A percentile compares a stretch with the other conserved stretches of the same genome.
Evolutionary conservation across 2,797 vertebrate species (phyloP).

Genomic region (Mionectes olivaceus): DNA sequence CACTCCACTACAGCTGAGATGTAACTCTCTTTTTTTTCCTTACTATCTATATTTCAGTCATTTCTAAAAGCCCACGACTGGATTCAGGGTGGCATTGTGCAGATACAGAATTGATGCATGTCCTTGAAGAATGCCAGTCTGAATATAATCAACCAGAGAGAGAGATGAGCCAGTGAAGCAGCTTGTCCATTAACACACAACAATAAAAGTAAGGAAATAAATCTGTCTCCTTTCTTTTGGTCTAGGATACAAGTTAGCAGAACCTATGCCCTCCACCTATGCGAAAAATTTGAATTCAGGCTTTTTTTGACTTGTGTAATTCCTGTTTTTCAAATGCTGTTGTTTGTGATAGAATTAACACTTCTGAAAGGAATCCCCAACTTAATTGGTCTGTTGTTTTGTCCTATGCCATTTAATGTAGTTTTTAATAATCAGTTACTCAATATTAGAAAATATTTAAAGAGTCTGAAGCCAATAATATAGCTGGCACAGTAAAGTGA

Average conservation of each 20-base stretch:
- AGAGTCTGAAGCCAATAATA: background rate
- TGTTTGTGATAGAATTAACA: background rate
- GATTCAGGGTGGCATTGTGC: background rate
- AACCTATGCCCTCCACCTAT: background rate
- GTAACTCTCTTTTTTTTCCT: background rate
- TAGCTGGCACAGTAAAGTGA: background rate
- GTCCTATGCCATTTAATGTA: background rate
- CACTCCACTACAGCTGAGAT: conserved; percentile 23
- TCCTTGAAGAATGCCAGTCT: conserved; percentile 19
- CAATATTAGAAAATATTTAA: background rate
- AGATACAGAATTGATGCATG: background rate
- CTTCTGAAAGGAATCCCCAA: background rate
- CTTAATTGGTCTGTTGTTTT: background rate
- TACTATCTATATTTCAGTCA: conserved; percentile 18
- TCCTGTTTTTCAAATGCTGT: background rate
- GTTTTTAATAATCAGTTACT: background rate
- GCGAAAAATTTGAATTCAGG: background rate
- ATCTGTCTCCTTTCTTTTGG: background rate
- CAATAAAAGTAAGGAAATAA: background rate
- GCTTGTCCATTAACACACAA: background rate
- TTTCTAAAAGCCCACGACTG: background rate
- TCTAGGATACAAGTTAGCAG: background rate
- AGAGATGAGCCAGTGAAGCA: background rate
- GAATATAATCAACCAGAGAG: background rate
- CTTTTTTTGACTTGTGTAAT: background rate